Evolutionary conservation across 2,797 vertebrate genomes (phyloP).

Genomic region (Taeniopygia guttata): DNA sequence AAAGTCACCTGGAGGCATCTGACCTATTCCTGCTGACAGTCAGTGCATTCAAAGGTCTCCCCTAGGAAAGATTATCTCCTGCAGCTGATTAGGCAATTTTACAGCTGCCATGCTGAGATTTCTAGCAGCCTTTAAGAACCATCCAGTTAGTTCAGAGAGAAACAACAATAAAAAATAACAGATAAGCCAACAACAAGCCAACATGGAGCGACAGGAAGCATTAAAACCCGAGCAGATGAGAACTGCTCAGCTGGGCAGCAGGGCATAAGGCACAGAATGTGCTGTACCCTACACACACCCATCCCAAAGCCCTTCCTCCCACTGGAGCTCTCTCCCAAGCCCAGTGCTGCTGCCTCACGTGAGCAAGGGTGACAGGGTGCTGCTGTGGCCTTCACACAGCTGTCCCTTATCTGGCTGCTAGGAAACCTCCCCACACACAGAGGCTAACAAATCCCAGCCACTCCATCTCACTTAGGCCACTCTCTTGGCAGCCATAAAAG

Average conservation of each 20-base stretch:
- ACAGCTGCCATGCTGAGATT: constrained; percentile 1
- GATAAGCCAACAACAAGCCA: not conserved
- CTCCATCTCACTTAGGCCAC: not conserved
- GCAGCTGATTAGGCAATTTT: constrained; percentile 5
- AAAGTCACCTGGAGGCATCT: constrained; percentile 1
- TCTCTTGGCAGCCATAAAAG: not conserved
- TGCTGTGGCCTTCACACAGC: not conserved
- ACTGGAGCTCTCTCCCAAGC: not conserved
- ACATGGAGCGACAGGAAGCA: not conserved
- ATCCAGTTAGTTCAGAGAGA: not conserved
- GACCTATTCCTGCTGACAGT: not conserved
- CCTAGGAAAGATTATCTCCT: not conserved
- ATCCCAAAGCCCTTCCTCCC: not conserved
- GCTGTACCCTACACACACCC: not conserved
- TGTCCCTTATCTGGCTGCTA: constrained; percentile 38
- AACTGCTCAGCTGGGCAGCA: not conserved
- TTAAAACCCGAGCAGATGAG: not conserved
- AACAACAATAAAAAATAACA: not conserved
- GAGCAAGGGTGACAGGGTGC: not conserved
- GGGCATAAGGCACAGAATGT: not conserved
- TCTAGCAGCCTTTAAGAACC: not conserved
- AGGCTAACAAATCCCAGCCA: not conserved
- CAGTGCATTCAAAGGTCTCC: not conserved
- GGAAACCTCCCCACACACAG: not conserved
- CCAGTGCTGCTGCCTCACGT: not conserved